A percentile compares a stretch with the other conserved stretches of the same genome.
These are phyloP conservation scores for Gastracanthus pulcherrimus DNA, from an alignment of 2,888 invertebrate genomes.

Conservation along the genomic window DNA sequence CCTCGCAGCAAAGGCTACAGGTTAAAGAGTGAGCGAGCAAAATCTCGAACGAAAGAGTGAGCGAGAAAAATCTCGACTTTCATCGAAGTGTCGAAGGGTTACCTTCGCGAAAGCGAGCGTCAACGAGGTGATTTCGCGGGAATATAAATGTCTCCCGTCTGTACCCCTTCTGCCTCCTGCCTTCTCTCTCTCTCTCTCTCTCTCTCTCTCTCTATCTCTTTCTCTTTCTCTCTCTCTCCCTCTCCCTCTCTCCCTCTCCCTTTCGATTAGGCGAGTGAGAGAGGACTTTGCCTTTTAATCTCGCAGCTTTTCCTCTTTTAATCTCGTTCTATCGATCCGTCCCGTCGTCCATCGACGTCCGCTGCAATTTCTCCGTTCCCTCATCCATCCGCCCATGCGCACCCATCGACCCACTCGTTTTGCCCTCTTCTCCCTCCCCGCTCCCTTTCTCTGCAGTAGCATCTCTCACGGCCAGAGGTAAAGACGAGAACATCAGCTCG, in stretches of 20 bases:
- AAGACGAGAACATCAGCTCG: not conserved
- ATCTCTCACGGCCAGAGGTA: not conserved
- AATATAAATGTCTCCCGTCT: conserved; percentile 68
- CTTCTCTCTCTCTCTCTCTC: not conserved
- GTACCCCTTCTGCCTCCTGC: not conserved
- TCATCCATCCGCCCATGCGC: conserved; percentile 56
- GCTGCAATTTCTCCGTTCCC: conserved; percentile 66
- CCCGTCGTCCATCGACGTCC: conserved; percentile 56
- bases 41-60: not conserved
- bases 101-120: conserved; percentile 26
- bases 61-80: conserved; percentile 30
- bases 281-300: conserved; percentile 69
- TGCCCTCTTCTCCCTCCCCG: conserved; percentile 5
- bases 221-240: not conserved
- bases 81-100: conserved; percentile 17
- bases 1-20: too few relatives aligned
- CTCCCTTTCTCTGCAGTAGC: not conserved
- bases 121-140: conserved; percentile 54
- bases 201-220: too few relatives aligned
- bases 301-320: conserved; percentile 70
- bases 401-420: conserved; percentile 52
- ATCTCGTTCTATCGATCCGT: conserved; percentile 67
- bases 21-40: not conserved
- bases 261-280: conserved; percentile 3
- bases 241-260: not conserved